These are phyloP conservation scores for Melanostoma scalare DNA, from an alignment of 2,888 invertebrate genomes.

Conservation along the genomic window DNA sequence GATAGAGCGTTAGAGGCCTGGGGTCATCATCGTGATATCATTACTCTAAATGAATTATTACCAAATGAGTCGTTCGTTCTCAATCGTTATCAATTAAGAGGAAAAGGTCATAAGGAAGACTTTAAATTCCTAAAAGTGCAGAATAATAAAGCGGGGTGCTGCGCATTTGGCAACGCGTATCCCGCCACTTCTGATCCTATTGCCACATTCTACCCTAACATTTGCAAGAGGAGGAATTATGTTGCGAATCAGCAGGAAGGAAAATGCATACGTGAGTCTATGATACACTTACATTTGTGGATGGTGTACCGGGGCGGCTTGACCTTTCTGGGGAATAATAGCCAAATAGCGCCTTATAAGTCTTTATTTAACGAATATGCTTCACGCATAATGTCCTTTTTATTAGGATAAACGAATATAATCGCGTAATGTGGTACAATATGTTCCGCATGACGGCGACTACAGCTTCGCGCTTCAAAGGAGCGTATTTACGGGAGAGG, in stretches of 20 bases:
- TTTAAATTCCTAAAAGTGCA: not conserved
- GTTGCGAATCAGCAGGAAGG: not conserved
- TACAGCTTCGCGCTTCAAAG: not conserved
- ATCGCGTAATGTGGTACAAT: slow-evolving; percentile 1
- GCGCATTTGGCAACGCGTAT: not conserved
- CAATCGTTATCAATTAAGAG: not conserved
- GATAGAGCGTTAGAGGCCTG: too few species aligned
- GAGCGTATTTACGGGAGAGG: not conserved
- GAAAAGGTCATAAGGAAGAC: not conserved
- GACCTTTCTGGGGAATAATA: too few species aligned
- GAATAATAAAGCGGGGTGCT: not conserved
- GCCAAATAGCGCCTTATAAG: too few species aligned
- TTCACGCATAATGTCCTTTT: not conserved
- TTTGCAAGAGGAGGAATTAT: not conserved
- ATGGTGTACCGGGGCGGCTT: too few species aligned
- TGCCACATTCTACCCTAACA: not conserved
- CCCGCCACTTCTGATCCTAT: not conserved
- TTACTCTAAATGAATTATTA: too few species aligned
- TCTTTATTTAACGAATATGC: too few species aligned
- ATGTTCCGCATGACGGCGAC: not conserved
- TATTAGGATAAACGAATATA: not conserved
- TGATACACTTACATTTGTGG: not conserved
- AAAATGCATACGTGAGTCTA: not conserved
- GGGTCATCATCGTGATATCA: too few species aligned
- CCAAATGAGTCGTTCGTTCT: not conserved